Evolutionary conservation across 2,113 vertebrate species (phyloP).

Genomic region (Bubo bubo): DNA sequence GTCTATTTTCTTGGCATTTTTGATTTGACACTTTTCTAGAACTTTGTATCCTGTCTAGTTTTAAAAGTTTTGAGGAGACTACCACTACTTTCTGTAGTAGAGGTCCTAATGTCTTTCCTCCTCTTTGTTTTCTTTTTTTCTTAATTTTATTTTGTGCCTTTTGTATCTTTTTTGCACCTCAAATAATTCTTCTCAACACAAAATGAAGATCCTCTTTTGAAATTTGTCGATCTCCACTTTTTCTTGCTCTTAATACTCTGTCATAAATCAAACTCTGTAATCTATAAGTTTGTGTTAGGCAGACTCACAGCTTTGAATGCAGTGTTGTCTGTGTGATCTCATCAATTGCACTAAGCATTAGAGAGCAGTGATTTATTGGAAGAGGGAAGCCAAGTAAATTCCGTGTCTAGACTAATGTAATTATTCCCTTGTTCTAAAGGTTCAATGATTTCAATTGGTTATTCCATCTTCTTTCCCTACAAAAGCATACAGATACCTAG

Average conservation of each 20-base stretch:
- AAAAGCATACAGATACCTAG: background rate
- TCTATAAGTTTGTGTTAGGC: background rate
- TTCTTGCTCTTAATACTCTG: background rate
- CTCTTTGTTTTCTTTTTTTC: background rate
- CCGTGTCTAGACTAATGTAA: slow-evolving; percentile 37
- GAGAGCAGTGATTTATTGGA: slow-evolving; percentile 36
- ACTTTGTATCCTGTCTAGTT: background rate
- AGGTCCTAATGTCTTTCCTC: background rate
- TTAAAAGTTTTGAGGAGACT: background rate
- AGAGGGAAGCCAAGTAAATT: slow-evolving; percentile 24
- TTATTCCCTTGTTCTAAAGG: slow-evolving; percentile 3
- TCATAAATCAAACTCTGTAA: slow-evolving; percentile 37
- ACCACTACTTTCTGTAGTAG: background rate
- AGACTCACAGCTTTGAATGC: background rate
- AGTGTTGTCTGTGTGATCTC: slow-evolving; percentile 11
- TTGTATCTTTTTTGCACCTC: background rate
- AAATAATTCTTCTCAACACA: background rate
- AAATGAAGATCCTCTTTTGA: background rate
- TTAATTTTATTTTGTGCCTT: background rate
- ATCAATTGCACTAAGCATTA: background rate
- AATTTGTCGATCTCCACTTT: background rate
- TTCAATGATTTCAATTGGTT: background rate
- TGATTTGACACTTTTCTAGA: background rate
- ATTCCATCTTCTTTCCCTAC: background rate
- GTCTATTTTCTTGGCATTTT: background rate